Conservation (phyloP, 2,797 vertebrate genomes). For the Echiichthys vipera region DNA sequence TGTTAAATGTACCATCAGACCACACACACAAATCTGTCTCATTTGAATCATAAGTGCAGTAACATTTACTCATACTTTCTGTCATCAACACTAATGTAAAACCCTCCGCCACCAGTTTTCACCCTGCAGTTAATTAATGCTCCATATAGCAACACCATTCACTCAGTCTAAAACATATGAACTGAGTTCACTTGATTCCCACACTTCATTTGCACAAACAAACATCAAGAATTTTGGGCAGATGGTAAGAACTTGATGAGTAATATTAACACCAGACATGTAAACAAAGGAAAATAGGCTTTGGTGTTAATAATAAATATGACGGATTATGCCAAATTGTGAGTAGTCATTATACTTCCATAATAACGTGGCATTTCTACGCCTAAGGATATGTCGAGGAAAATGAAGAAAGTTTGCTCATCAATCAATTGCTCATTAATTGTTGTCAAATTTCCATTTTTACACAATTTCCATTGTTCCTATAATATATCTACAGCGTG, state of each 20-base stretch:
- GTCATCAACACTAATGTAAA: constrained; percentile 26
- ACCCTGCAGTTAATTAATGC: constrained; percentile 22
- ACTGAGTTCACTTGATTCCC: constrained; percentile 40
- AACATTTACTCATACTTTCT: constrained; percentile 8
- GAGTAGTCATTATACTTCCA: constrained; percentile 29
- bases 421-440: neutral
- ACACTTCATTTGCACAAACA: constrained; percentile 46
- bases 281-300: constrained; percentile 37
- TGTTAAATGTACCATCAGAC: neutral
- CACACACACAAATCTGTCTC: neutral
- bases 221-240: constrained; percentile 44
- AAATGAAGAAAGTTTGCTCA: constrained; percentile 2
- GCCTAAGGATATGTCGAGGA: constrained; percentile 2
- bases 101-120: neutral
- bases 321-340: constrained; percentile 29
- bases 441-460: neutral
- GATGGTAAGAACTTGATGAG: constrained; percentile 52
- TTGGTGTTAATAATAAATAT: constrained; percentile 27
- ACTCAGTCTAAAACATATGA: constrained; percentile 26
- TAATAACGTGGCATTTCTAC: neutral
- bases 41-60: neutral
- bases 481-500: neutral
- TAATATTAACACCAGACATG: constrained; percentile 41
- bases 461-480: neutral
- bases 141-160: constrained; percentile 28